Percentiles rank a stretch among this genome's conserved stretches.
Evolutionary conservation across 2,888 invertebrate genomes (phyloP).

Genomic region (Megalurothrips usitatus): DNA sequence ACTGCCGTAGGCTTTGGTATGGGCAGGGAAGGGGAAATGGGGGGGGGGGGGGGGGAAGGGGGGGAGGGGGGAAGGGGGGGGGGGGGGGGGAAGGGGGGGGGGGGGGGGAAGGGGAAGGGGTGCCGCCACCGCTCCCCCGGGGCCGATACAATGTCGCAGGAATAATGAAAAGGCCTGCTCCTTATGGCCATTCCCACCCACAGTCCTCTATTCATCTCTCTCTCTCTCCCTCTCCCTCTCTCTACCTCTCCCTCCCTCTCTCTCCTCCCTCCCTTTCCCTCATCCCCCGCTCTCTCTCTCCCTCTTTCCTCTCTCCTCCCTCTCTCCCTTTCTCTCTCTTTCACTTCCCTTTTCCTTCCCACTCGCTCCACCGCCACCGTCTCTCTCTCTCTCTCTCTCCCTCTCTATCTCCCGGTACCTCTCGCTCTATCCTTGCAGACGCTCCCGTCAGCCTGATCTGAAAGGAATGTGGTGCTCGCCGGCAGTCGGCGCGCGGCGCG

Average conservation of each 20-base stretch:
- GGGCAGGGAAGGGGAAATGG: neutral
- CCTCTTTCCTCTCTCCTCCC: neutral
- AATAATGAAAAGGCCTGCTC: slow-evolving; percentile 5
- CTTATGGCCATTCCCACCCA: neutral
- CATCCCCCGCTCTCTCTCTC: neutral
- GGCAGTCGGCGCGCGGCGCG: neutral
- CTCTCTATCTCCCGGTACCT: neutral
- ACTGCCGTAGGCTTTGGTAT: neutral
- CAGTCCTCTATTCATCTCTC: neutral
- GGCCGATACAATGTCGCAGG: slow-evolving; percentile 19
- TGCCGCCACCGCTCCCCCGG: neutral
- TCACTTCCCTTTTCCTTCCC: neutral
- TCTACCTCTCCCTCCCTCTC: neutral
- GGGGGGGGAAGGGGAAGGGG: neutral
- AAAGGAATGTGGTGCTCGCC: no score
- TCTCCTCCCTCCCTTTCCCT: neutral
- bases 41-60: neutral
- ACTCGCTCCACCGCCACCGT: neutral
- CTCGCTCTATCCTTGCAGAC: neutral
- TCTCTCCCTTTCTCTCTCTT: neutral
- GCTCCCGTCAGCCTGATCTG: no score
- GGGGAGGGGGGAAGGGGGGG: neutral
- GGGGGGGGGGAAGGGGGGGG: no score
- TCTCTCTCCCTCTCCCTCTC: no score
- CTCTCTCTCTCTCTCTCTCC: neutral